Conservation (phyloP, 2,888 invertebrate genomes). For the Cephonodes hylas region DNA sequence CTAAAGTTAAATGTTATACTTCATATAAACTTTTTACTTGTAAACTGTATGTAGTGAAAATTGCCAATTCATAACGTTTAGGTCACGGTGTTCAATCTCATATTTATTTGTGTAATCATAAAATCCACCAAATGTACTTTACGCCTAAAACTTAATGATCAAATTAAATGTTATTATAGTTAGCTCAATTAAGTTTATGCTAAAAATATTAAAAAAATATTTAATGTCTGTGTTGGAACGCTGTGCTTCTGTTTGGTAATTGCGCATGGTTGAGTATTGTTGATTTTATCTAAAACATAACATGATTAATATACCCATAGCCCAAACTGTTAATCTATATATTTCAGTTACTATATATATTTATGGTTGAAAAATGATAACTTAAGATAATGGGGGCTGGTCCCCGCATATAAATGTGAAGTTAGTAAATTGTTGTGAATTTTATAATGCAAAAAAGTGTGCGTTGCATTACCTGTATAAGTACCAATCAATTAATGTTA, state of each 20-base stretch:
- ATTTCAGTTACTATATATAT: slow-evolving; percentile 32
- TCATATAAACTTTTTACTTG: slow-evolving; percentile 34
- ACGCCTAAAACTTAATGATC: slow-evolving; percentile 50
- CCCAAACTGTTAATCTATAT: slow-evolving; percentile 27
- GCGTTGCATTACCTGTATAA: slow-evolving; percentile 50
- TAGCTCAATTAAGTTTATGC: slow-evolving; percentile 57
- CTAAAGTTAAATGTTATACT: slow-evolving; percentile 49
- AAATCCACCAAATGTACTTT: slow-evolving; percentile 45
- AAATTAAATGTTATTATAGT: slow-evolving; percentile 46
- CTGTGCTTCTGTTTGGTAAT: slow-evolving; percentile 16
- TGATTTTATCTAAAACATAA: not conserved
- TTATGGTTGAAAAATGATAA: slow-evolving; percentile 50
- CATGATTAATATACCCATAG: slow-evolving; percentile 1
- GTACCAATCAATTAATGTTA: slow-evolving; percentile 62
- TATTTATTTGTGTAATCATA: slow-evolving; percentile 34
- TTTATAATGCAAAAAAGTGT: slow-evolving; percentile 62
- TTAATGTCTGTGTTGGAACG: slow-evolving; percentile 8
- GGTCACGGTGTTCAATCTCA: slow-evolving; percentile 70
- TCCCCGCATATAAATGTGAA: slow-evolving; percentile 60
- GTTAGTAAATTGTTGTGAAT: slow-evolving; percentile 65
- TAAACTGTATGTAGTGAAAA: slow-evolving; percentile 35
- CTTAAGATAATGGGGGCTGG: slow-evolving; percentile 69
- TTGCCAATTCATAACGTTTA: slow-evolving; percentile 47
- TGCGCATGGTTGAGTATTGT: not conserved
- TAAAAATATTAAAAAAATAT: slow-evolving; percentile 22